These are phyloP conservation scores for Digitonthophagus gazella DNA, from an alignment of 2,888 invertebrate species.

Conservation along the genomic window DNA sequence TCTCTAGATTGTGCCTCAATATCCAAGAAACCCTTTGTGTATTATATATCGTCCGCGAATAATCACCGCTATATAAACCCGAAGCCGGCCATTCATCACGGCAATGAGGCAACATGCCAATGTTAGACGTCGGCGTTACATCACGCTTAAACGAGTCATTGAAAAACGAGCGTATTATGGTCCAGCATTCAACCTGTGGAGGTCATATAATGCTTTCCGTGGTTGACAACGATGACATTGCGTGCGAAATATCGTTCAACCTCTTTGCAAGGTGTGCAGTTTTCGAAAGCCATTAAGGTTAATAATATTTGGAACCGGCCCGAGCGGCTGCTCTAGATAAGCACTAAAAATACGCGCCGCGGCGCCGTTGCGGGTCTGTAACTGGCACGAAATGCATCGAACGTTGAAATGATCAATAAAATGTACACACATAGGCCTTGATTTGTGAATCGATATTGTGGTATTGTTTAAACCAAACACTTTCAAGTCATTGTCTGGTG, in stretches of 20 bases:
- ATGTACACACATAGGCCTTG: background rate
- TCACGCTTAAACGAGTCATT: background rate
- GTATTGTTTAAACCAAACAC: background rate
- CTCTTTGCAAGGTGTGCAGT: background rate
- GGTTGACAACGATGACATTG: background rate
- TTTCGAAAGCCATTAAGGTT: background rate
- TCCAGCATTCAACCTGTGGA: background rate
- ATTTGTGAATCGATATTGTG: background rate
- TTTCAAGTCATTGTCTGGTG: background rate
- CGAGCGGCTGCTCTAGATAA: background rate
- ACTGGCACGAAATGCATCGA: background rate
- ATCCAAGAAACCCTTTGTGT: background rate
- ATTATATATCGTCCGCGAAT: background rate
- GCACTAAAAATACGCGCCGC: background rate
- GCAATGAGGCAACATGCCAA: background rate
- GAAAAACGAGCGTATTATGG: background rate
- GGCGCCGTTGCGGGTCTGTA: background rate
- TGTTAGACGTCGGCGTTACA: background rate
- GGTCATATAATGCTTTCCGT: background rate
- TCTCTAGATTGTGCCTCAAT: background rate
- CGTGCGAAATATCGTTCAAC: background rate
- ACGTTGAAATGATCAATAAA: background rate
- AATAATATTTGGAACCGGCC: background rate
- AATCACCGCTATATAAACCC: background rate
- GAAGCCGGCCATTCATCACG: background rate